phyloP scores from a whole-genome alignment of 2,113 vertebrate genomes.

The Epinephelus lanceolatus region DNA sequence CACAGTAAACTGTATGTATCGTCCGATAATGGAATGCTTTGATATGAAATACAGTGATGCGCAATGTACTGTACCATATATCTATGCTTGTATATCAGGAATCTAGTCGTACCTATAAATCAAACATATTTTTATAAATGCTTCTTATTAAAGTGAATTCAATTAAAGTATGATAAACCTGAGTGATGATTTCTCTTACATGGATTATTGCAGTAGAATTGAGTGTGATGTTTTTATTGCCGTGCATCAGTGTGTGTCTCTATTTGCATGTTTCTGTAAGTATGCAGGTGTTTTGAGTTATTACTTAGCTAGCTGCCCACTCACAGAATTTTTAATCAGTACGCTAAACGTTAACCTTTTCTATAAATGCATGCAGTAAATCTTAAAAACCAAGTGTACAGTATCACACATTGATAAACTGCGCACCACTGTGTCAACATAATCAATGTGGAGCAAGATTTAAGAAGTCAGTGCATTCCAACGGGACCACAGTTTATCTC shows the following conservation, averaged over 20 bases:
- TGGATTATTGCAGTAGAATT: background rate
- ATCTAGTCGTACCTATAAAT: constrained; percentile 73
- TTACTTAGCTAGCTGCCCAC: background rate
- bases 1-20: constrained; percentile 52
- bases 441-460: constrained; percentile 24
- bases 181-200: background rate
- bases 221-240: too few relatives aligned
- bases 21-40: constrained; percentile 76
- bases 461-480: constrained; percentile 19
- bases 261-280: constrained; percentile 4
- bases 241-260: too few relatives aligned
- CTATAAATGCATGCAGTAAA: background rate
- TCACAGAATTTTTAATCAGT: constrained; percentile 1
- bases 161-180: constrained; percentile 67
- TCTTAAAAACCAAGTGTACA: background rate
- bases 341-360: background rate
- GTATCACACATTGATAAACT: constrained; percentile 10
- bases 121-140: constrained; percentile 86
- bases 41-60: constrained; percentile 66
- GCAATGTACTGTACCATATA: constrained; percentile 65
- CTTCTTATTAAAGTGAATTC: constrained; percentile 83
- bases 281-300: background rate
- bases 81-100: constrained; percentile 75
- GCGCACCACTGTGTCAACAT: constrained; percentile 1
- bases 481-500: constrained; percentile 20